Conservation (phyloP, 2,797 vertebrate genomes). For the Xiphorhynchus erythropygius region DNA sequence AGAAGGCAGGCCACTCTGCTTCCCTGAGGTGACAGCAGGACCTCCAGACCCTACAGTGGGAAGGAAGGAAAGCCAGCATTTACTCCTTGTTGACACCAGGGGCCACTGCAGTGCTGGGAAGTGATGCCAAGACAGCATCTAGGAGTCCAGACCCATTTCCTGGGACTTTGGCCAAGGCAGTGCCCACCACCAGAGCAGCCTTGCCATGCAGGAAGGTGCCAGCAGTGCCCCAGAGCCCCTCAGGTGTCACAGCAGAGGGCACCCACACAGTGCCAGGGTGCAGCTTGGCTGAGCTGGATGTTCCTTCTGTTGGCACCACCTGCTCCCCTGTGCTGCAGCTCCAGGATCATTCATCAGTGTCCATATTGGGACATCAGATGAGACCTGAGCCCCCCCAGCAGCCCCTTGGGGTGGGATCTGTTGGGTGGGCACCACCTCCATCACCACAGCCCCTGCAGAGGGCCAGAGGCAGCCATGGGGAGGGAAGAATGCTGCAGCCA, state of each 20-base stretch:
- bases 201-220: background rate
- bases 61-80: background rate
- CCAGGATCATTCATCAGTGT: accelerated
- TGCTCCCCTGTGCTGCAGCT: background rate
- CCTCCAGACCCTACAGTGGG: accelerated
- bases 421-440: background rate
- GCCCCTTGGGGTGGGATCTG: background rate
- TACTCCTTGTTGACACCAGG: accelerated
- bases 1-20: accelerated
- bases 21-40: background rate
- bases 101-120: accelerated
- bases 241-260: background rate
- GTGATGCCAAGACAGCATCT: accelerated
- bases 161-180: accelerated
- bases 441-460: background rate
- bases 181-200: background rate
- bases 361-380: accelerated
- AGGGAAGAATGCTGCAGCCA: background rate
- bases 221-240: background rate
- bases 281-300: accelerated
- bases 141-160: background rate
- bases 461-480: background rate
- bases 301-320: background rate
- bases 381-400: accelerated
- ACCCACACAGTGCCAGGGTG: accelerated